These are phyloP conservation scores for Drosophila kambysellisi DNA, from an alignment of 2,888 invertebrate species.

Conservation along the genomic window DNA sequence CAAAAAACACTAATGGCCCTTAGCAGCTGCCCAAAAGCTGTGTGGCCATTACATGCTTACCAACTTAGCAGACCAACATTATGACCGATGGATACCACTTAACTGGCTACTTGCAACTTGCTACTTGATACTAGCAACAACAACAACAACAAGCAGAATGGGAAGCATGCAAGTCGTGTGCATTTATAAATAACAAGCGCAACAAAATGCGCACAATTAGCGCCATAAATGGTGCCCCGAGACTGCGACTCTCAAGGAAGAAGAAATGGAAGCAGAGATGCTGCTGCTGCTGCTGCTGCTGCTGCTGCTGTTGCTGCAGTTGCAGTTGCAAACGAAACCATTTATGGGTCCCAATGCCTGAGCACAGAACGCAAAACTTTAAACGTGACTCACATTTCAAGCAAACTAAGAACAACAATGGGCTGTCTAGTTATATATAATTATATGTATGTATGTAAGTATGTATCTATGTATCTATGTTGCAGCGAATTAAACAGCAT, in stretches of 20 bases:
- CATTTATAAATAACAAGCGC: constrained; percentile 75
- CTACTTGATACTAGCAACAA: constrained; percentile 5
- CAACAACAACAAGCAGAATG: constrained; percentile 16
- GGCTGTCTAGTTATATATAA: neutral
- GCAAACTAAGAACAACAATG: constrained; percentile 22
- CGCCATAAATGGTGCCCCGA: constrained; percentile 69
- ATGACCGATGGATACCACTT: constrained; percentile 21
- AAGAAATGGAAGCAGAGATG: constrained; percentile 2
- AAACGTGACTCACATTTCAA: constrained; percentile 77
- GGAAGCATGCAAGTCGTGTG: constrained; percentile 42
- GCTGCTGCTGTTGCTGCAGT: constrained; percentile 15
- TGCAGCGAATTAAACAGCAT: constrained; percentile 68
- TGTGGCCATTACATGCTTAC: constrained; percentile 3
- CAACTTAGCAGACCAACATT: constrained; percentile 2
- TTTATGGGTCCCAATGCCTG: constrained; percentile 66
- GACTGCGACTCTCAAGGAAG: constrained; percentile 43
- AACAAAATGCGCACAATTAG: constrained; percentile 76
- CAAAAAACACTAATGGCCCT: constrained; percentile 46
- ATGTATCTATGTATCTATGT: constrained; percentile 8
- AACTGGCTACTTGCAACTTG: constrained; percentile 3
- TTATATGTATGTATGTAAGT: neutral
- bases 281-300: neutral
- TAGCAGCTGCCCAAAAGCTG: constrained; percentile 45
- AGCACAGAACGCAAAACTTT: constrained; percentile 62
- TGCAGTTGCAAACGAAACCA: constrained; percentile 45